Base-by-base conservation (phyloP, 2,797 vertebrate species). In the Sylvia borin region DNA sequence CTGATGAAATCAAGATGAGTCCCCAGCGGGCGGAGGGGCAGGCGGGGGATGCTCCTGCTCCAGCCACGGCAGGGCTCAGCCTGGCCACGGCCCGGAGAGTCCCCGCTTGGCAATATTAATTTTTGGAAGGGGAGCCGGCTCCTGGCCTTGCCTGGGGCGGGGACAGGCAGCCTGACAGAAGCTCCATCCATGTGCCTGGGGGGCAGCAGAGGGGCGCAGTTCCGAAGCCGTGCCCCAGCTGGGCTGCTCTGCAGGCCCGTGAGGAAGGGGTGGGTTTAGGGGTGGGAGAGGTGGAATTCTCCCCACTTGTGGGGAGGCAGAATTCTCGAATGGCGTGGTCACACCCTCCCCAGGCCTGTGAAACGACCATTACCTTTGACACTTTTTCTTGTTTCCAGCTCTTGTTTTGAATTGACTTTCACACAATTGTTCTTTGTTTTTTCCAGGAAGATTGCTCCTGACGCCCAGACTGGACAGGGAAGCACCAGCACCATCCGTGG, bases 401-500 rank as follows among this genome's bases (percentile, higher is more conserved):
- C 13, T 55, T 17, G 11, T 45, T 57, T 45, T 6, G 32, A 72
- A 20, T 4, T 45, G 53, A 29, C 40, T 34, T 29, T 57, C 25
- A 57, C 22, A 19, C 19, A 57, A 13, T 45, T 31, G 11, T 36
- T 73, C 18, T 21, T 72, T 72, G 24, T 22, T 45, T 45, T 57
- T 57, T 13, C n/a, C 42, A 45, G 68, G 26, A 72, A 36, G 26
- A 14, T 58, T 58, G 19, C 42, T 45, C 42, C 15, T 9, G 15
- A 15, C 14, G 7, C 26, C 16, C 0, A 1, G 54, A 47, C 9
- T 0, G 0, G 32, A 17, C 8, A 3, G 71, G 26, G 20, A 18
- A 24, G 42, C 3, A 1, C 26, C 2, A 16, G 42, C n/a, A 73
- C 15, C 2, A 0, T 57, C 32, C 1, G 0, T 27, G 40, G 19